phyloP scores from a whole-genome alignment of 2,113 vertebrate species.

The Lophura nycthemera region DNA sequence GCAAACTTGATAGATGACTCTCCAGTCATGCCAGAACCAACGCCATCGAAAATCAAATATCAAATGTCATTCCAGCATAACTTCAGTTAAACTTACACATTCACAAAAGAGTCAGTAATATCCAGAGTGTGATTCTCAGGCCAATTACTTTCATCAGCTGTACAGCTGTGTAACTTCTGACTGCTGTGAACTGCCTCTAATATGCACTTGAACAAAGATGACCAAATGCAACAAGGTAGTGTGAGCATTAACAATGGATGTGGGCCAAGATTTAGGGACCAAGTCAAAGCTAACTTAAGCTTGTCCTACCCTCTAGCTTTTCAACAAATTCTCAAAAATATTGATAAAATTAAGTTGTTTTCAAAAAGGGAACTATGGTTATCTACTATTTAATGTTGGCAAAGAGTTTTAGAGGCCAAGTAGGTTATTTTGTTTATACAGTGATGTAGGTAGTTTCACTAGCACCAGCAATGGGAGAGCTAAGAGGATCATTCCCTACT shows the following conservation, averaged over 20 bases:
- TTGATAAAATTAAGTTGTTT: background rate
- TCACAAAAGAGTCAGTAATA: background rate
- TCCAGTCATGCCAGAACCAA: slow-evolving; percentile 58
- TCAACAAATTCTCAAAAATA: background rate
- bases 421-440: slow-evolving; percentile 22
- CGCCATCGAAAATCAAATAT: slow-evolving; percentile 62
- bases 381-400: background rate
- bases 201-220: background rate
- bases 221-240: background rate
- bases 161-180: background rate
- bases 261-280: background rate
- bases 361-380: background rate
- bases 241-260: background rate
- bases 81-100: background rate
- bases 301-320: background rate
- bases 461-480: background rate
- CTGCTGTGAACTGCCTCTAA: background rate
- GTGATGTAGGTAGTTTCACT: background rate
- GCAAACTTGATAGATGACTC: slow-evolving; percentile 67
- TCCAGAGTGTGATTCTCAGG: background rate
- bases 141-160: background rate
- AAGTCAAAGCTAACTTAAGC: background rate
- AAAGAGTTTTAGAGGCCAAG: background rate
- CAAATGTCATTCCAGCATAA: slow-evolving; percentile 45
- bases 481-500: background rate